Conservation (phyloP, 1,140 invertebrate genomes). For the Neuroterus valhalla region DNA sequence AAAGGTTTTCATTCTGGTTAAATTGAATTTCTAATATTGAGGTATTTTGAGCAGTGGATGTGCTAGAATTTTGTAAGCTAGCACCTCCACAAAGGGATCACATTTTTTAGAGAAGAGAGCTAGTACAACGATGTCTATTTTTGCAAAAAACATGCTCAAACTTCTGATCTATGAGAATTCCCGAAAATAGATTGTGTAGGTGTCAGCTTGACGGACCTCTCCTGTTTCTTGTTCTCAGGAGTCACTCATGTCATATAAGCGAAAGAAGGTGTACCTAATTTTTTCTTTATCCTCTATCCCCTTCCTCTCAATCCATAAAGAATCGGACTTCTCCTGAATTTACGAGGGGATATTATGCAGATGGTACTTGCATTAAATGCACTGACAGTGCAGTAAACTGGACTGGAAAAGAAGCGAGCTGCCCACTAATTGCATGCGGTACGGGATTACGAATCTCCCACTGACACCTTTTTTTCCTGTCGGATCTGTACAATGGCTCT, state of each 20-base stretch:
- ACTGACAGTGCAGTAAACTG: slow-evolving; percentile 47
- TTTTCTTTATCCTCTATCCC: neutral
- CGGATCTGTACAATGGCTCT: neutral
- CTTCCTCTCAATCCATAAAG: neutral
- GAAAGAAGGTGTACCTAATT: slow-evolving; percentile 1
- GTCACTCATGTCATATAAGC: neutral
- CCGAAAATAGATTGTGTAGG: too few species aligned
- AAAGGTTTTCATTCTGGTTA: too few species aligned
- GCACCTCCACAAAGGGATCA: too few species aligned
- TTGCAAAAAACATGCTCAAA: too few species aligned
- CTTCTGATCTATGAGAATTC: too few species aligned
- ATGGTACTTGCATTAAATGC: slow-evolving; percentile 64
- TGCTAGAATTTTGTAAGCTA: too few species aligned
- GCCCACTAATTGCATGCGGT: slow-evolving; percentile 17
- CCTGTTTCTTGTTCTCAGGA: too few species aligned
- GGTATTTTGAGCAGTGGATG: too few species aligned
- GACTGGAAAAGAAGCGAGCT: slow-evolving; percentile 9
- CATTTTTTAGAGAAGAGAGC: too few species aligned
- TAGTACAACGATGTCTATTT: too few species aligned
- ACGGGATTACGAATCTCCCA: slow-evolving; percentile 1
- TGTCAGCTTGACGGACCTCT: too few species aligned
- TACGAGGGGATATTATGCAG: slow-evolving; percentile 65
- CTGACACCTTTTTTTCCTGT: neutral
- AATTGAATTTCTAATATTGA: too few species aligned
- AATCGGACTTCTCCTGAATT: slow-evolving; percentile 55